Base-by-base conservation (phyloP, 2,113 vertebrate genomes). In the Apaloderma vittatum region DNA sequence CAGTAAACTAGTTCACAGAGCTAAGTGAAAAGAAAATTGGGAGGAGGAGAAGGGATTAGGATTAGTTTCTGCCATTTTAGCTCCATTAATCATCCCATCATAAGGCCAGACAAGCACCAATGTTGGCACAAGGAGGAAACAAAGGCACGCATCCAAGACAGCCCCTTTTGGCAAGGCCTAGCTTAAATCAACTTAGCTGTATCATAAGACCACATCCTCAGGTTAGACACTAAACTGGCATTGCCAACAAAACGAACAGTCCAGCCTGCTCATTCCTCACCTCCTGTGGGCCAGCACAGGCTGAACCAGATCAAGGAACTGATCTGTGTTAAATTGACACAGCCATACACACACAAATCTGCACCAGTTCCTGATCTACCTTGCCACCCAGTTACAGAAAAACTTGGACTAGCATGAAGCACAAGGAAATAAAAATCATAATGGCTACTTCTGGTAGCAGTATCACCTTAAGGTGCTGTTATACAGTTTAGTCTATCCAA, bases 181-280 rank as follows among this genome's bases (percentile, higher is more conserved):
- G 9, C 29, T 78, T 77, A 84, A 18, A 66, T 63, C 63, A 67
- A 37, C 0, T 67, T 43, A 81, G 72, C 65, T 86, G 21, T 79
- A 86, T 91, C 76, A 17, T 51, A 49, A 74, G 86, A 75, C 83
- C 83, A 86, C 93, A 84, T 96, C 88, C 83, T 94, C 65, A 74
- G 55, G 27, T 94, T 59, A 84, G 79, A 86, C 46, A 63, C 67
- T 46, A 13, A 80, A 83, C 23, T 77, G 72, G 29, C 73, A 90
- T 4, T 94, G 65, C 68, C 76, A 86, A 77, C 59, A 58, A 63
- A 93, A 90, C 40, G 68, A 91, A 58, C 43, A 74, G 86, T 32
- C 63, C 55, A 77, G 67, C n/a, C 82, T 74, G 40, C 72, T 84
- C 8, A 7, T 34, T 92, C 63, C 72, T 93, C 40, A 86, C 46